These are phyloP conservation scores for Malurus cyaneus DNA, from an alignment of 2,113 vertebrate genomes.

Conservation along the genomic window DNA sequence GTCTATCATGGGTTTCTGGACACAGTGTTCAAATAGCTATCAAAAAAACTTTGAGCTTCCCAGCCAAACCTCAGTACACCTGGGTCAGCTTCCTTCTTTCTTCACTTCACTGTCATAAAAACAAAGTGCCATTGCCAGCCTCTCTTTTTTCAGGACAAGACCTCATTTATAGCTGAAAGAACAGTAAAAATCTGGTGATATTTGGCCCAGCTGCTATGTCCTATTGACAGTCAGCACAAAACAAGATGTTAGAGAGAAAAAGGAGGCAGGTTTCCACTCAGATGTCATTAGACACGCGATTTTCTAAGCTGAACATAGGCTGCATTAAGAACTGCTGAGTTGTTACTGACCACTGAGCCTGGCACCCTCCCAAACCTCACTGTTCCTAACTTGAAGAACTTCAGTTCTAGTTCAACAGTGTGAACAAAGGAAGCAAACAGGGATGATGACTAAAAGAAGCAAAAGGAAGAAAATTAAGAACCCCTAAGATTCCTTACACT, in stretches of 20 bases:
- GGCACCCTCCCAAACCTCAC: neutral
- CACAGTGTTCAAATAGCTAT: neutral
- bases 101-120: neutral
- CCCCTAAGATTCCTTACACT: neutral
- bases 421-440: neutral
- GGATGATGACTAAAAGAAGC: neutral
- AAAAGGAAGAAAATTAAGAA: neutral
- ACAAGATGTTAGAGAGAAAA: conserved; percentile 17
- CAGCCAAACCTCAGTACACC: neutral
- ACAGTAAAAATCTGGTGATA: conserved; percentile 42
- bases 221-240: conserved; percentile 24
- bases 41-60: neutral
- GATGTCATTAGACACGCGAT: neutral
- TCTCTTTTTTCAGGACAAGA: conserved; percentile 34
- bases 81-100: neutral
- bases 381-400: neutral
- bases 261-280: conserved; percentile 4
- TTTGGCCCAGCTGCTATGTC: neutral
- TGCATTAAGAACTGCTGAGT: neutral
- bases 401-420: rapidly evolving
- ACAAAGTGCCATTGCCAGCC: neutral
- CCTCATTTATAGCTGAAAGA: conserved; percentile 29
- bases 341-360: neutral
- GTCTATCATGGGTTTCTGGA: neutral
- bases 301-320: neutral